A percentile compares a stretch with the other conserved stretches of the same genome.
Evolutionary conservation across 1,140 invertebrate species (phyloP).

Genomic region (Drosophila chauvacae): DNA sequence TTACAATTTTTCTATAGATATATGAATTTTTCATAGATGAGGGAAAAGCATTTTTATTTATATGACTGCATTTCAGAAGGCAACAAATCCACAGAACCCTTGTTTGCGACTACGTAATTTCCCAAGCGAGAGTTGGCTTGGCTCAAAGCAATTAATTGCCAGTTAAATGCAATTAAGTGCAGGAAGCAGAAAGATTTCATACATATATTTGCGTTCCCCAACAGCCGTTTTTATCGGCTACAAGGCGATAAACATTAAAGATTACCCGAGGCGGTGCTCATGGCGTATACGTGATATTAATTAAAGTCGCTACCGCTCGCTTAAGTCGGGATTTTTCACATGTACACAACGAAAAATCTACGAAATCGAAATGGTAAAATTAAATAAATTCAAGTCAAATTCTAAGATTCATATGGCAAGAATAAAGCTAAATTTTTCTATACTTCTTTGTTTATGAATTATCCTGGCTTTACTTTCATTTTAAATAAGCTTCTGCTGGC

Average conservation of each 20-base stretch:
- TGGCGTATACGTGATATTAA: slow-evolving; percentile 47
- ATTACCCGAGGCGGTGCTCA: slow-evolving; percentile 33
- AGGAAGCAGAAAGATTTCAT: slow-evolving; percentile 37
- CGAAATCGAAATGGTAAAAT: not conserved
- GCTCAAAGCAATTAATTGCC: slow-evolving; percentile 48
- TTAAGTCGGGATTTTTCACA: slow-evolving; percentile 65
- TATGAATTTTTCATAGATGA: not conserved
- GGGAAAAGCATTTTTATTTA: not conserved
- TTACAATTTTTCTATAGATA: not conserved
- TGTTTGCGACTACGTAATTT: slow-evolving; percentile 11
- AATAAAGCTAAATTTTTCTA: no score
- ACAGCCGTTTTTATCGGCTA: slow-evolving; percentile 69
- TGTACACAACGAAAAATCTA: not conserved
- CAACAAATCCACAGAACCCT: slow-evolving; percentile 2
- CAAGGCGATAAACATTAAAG: slow-evolving; percentile 74
- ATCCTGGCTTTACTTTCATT: not conserved
- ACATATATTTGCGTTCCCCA: slow-evolving; percentile 59
- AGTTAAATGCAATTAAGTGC: slow-evolving; percentile 61
- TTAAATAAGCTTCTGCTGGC: not conserved
- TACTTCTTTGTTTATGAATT: not conserved
- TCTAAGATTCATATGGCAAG: not conserved
- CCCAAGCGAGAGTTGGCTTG: slow-evolving; percentile 11
- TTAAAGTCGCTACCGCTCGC: slow-evolving; percentile 31
- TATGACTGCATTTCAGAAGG: not conserved
- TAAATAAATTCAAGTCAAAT: not conserved